These are phyloP conservation scores for Malaclemys terrapin DNA, from an alignment of 2,113 vertebrate species.

Conservation along the genomic window DNA sequence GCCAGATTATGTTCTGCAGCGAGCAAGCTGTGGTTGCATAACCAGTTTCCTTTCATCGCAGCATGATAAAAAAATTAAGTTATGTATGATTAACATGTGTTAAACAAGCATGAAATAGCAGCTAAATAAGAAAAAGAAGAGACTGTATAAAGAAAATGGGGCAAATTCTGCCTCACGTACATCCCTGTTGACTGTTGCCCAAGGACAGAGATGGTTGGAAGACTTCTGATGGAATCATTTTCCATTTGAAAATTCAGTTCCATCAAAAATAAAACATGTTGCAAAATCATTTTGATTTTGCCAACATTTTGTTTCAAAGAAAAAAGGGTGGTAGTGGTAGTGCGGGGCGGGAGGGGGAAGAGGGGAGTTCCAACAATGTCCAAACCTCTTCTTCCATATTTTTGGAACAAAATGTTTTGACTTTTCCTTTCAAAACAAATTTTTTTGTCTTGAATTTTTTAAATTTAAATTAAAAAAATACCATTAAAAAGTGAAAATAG, in stretches of 20 bases:
- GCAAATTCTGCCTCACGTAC: not conserved
- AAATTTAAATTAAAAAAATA: not conserved
- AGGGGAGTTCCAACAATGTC: not conserved
- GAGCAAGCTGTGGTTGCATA: not conserved
- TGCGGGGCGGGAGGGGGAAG: fast-evolving
- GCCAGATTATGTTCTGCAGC: not conserved
- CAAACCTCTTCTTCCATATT: not conserved
- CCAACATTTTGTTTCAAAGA: not conserved
- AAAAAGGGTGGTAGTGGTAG: not conserved
- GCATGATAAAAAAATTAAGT: not conserved
- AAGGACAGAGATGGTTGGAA: not conserved
- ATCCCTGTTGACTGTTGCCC: not conserved
- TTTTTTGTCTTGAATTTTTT: not conserved
- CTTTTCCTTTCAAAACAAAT: not conserved
- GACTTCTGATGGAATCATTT: not conserved
- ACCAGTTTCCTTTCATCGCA: not conserved
- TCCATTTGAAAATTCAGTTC: not conserved
- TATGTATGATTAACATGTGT: not conserved
- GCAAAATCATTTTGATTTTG: too few species aligned
- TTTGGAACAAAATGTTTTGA: not conserved
- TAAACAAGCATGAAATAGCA: not conserved
- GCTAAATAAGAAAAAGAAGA: not conserved
- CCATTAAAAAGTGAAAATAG: not conserved
- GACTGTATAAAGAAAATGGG: not conserved
- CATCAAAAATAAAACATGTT: not conserved